These are phyloP conservation scores for Drosophila bocqueti DNA, from an alignment of 1,140 invertebrate species.

Conservation along the genomic window DNA sequence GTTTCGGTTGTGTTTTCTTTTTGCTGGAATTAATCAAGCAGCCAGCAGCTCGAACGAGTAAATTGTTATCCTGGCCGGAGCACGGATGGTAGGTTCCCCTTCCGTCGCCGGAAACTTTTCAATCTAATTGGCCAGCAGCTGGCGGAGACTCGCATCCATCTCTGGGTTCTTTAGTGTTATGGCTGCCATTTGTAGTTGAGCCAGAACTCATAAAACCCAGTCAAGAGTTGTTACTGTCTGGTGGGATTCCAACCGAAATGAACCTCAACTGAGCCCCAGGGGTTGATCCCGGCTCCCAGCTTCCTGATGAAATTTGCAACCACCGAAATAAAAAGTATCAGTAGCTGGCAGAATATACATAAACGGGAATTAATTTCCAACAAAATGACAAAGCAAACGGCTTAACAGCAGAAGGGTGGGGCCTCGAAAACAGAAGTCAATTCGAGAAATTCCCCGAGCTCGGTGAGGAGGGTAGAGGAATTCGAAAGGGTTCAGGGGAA, in stretches of 20 bases:
- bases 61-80: conserved; percentile 38
- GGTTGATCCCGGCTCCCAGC: conserved; percentile 12
- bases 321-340: conserved; percentile 67
- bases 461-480: not conserved
- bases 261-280: conserved; percentile 23
- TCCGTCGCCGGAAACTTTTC: conserved; percentile 52
- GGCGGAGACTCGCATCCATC: conserved; percentile 42
- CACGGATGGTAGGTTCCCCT: not conserved
- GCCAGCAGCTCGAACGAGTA: conserved; percentile 44
- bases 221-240: conserved; percentile 62
- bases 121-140: conserved; percentile 72
- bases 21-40: conserved; percentile 46
- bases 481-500: conserved; percentile 28
- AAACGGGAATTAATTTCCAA: conserved; percentile 73
- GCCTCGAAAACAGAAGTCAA: conserved; percentile 28
- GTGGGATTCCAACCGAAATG: conserved; percentile 41
- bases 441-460: conserved; percentile 10
- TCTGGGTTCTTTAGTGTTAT: conserved; percentile 74
- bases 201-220: conserved; percentile 79
- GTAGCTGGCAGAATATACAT: conserved; percentile 59
- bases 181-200: conserved; percentile 73
- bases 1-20: conserved; percentile 23
- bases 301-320: conserved; percentile 73
- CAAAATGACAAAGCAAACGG: conserved; percentile 66
- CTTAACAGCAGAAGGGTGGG: conserved; percentile 61